phyloP scores from a whole-genome alignment of 2,113 vertebrate genomes.

The Pituophis catenifer region DNA sequence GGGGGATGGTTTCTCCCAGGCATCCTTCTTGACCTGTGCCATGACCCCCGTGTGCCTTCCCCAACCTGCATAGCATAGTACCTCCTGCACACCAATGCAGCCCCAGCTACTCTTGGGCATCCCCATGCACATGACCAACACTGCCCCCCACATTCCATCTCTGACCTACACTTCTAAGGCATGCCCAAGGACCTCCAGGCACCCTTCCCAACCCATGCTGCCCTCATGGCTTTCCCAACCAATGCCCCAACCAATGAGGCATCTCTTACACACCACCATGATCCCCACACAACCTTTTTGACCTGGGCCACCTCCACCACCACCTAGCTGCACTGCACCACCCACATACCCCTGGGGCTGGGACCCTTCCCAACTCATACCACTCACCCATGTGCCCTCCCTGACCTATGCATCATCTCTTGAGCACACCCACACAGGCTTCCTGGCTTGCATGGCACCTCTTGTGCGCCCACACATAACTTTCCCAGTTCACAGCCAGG shows the following conservation, averaged over 20 bases:
- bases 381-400: not conserved
- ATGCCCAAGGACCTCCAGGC: not conserved
- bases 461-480: not conserved
- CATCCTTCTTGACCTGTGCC: not conserved
- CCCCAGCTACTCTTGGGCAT: not conserved
- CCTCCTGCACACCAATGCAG: not conserved
- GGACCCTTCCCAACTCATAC: not conserved
- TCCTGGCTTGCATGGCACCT: not conserved
- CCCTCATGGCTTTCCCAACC: not conserved
- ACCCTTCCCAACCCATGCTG: not conserved
- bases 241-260: not conserved
- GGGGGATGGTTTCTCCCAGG: not conserved
- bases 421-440: not conserved
- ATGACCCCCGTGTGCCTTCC: not conserved
- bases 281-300: not conserved
- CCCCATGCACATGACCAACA: not conserved
- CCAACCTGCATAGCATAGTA: not conserved
- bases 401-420: not conserved
- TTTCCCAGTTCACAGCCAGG: not conserved
- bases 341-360: too few species aligned
- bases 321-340: not conserved
- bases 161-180: not conserved
- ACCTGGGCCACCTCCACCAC: not conserved
- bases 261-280: not conserved
- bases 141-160: not conserved